phyloP scores from a whole-genome alignment of 2,113 vertebrate species.

The Zosterops japonicus region DNA sequence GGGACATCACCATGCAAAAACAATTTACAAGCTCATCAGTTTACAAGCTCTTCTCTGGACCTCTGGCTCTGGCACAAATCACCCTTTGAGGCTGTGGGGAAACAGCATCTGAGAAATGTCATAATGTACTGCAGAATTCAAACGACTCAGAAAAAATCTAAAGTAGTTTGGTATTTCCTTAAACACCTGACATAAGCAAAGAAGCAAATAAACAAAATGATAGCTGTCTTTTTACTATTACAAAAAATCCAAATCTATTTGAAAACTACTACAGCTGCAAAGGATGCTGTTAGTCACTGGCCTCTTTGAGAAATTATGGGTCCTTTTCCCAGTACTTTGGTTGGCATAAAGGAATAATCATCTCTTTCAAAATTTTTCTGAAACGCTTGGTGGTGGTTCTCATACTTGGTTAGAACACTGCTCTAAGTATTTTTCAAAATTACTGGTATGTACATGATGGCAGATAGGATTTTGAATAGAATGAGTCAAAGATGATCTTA shows the following conservation, averaged over 20 bases:
- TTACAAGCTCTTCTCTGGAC: not conserved
- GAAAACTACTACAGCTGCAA: rapidly evolving
- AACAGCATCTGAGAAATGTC: not conserved
- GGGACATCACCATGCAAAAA: not conserved
- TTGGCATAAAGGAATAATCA: not conserved
- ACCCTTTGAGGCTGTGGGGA: rapidly evolving
- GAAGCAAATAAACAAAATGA: not conserved
- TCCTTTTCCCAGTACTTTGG: not conserved
- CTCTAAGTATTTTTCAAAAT: not conserved
- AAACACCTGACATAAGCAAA: not conserved
- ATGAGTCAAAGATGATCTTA: not conserved
- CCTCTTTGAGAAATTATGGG: not conserved
- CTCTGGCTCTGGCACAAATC: not conserved
- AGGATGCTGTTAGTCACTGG: not conserved
- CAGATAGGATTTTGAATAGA: not conserved
- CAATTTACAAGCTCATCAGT: not conserved
- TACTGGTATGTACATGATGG: rapidly evolving
- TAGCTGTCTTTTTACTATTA: not conserved
- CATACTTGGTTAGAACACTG: not conserved
- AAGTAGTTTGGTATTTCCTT: not conserved
- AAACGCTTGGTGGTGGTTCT: not conserved
- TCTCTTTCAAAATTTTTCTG: not conserved
- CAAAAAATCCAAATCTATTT: not conserved
- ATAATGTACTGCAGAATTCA: not conserved
- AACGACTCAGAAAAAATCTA: not conserved